A percentile compares a stretch with the other conserved stretches of the same genome.
phyloP scores from a whole-genome alignment of 2,113 vertebrate species.

The Callorhinus ursinus region DNA sequence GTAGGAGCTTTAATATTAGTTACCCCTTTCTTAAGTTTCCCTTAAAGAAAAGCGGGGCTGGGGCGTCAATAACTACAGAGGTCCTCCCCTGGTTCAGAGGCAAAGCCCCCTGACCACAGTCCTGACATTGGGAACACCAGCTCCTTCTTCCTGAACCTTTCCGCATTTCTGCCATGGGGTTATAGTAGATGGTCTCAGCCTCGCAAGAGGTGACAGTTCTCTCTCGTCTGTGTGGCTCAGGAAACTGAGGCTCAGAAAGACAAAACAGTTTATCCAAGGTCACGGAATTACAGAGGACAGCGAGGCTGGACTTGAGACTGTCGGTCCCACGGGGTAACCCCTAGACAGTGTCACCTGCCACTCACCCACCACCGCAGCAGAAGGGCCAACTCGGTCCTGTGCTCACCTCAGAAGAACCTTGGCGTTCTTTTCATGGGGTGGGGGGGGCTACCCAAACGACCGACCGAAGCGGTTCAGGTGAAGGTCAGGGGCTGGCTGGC shows the following conservation, averaged over 20 bases:
- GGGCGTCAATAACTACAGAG: too few species aligned
- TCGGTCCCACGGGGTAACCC: not conserved
- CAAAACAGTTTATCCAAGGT: not conserved
- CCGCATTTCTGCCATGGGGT: not conserved
- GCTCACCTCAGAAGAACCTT: not conserved
- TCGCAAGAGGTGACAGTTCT: not conserved
- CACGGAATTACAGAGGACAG: not conserved
- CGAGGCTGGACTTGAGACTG: not conserved
- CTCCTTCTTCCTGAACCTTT: not conserved
- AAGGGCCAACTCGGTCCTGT: not conserved
- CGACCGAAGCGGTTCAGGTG: not conserved
- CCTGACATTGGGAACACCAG: too few species aligned
- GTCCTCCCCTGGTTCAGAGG: not conserved
- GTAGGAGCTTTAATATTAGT: not conserved
- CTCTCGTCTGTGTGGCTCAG: not conserved
- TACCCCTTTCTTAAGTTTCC: not conserved
- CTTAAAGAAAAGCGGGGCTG: not conserved
- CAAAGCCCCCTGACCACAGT: not conserved
- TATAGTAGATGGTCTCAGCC: not conserved
- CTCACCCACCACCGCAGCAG: rapidly evolving
- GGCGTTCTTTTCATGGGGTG: not conserved
- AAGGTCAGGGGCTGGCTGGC: slow-evolving; percentile 4
- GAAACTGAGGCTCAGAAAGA: not conserved
- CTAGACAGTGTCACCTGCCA: not conserved
- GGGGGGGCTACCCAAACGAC: rapidly evolving